Base-by-base conservation (phyloP, 1,140 invertebrate species). In the Mactra quadrangularis region DNA sequence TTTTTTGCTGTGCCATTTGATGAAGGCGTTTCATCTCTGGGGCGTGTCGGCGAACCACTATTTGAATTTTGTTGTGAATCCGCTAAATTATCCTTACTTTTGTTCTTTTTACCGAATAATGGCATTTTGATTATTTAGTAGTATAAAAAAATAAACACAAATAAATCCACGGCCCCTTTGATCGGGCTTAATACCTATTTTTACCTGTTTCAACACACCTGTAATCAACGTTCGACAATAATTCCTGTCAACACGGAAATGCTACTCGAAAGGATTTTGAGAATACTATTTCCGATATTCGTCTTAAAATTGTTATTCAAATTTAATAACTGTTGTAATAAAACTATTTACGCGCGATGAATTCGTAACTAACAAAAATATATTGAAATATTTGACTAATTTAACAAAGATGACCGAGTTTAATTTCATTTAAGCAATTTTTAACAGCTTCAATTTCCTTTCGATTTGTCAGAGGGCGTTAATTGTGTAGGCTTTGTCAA, bases 31-130 rank as follows among this genome's bases (percentile, higher is more conserved):
- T 85, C 78, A 25, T 72, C 60, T 19, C 59, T 68, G 77, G 83
- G 83, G 83, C 83, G 83, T 78, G 53, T 82, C 68, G 64, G 55
- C 27, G 53, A 60, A 47, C 38, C 77, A 27, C 55, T 15, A 27
- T 19, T 31, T 66, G 53, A 83, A 62, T 55, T 79, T 31, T 41
- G 27, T 22, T 71, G 72, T 68, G 66, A 81, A n/a, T 89, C 85
- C 4, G 86, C 27, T 25, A 86, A 45, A 66, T 83, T 84, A 59
- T 87, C 86, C 45, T 83, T 89, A 68, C 71, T 83, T 74, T 85
- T 85, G 55, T 86, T 86, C 77, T 88, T 89, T 72, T 87, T 89
- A 19, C 85, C 82, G 72, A 89, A 89, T 45, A 89, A 77, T 25
- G 85, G 87, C 88, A 89, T 89, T 76, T 83, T 87, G 66, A 77